These are phyloP conservation scores for Hylia prasina DNA, from an alignment of 2,113 vertebrate genomes.

Conservation along the genomic window DNA sequence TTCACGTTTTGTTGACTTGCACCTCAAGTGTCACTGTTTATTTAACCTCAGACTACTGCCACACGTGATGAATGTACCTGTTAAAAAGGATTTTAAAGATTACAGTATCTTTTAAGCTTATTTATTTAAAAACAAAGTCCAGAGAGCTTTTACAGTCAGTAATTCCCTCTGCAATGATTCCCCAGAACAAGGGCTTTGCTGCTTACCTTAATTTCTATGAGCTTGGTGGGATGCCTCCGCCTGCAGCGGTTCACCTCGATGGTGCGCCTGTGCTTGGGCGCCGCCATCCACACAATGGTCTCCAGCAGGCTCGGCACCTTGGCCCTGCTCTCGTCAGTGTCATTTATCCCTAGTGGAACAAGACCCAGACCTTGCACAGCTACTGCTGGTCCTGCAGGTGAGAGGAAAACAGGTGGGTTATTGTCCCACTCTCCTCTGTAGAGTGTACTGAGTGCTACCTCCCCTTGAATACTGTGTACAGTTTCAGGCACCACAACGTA, in stretches of 20 bases:
- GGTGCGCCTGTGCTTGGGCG: constrained; percentile 87
- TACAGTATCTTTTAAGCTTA: neutral
- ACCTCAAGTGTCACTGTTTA: neutral
- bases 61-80: accelerated
- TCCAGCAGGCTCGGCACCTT: constrained; percentile 64
- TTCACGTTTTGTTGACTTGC: neutral
- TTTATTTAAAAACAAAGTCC: neutral
- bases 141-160: neutral
- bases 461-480: neutral
- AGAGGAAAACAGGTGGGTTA: accelerated
- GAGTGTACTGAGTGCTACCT: neutral
- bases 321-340: neutral
- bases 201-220: constrained; percentile 84
- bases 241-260: constrained; percentile 92
- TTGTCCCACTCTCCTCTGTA: neutral
- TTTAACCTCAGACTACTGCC: neutral
- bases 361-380: constrained; percentile 68
- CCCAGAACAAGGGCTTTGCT: neutral
- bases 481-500: neutral
- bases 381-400: constrained; percentile 75
- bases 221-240: constrained; percentile 78
- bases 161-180: accelerated
- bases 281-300: constrained; percentile 91
- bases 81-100: neutral
- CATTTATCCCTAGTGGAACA: constrained; percentile 22